Evolutionary conservation across 2,797 vertebrate genomes (phyloP), one percentile per base, ranked within the genome.

Genomic region (Hippoglossus hippoglossus): DNA sequence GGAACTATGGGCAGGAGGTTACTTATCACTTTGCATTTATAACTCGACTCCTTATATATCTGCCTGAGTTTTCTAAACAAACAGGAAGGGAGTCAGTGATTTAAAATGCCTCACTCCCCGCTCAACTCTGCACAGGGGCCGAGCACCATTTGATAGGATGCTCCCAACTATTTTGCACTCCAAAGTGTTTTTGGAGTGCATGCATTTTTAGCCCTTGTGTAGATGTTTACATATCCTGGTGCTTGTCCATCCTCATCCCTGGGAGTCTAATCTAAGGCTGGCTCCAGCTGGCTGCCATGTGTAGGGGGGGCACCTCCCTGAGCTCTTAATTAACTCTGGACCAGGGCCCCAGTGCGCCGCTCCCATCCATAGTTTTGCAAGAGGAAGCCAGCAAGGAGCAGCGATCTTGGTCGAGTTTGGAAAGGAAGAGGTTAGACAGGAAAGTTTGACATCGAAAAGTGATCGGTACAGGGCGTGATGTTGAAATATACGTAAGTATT

Each of bases 281-380:
- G 89, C 90, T 94, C 86, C 87, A 92, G 91, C 90, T 90, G 91
- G 92, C 85, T 84, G 69, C 80, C 19, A 4, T 85, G 86, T 73
- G 54, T 81, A 51, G 55, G 67, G 73, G 69, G 11, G 22, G 44
- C 68, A 88, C 86, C 86, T 91, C 83, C 90, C 88, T 89, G 80
- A 91, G 87, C 89, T 91, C 91, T 92, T 94, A 94, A 95, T 94
- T 94, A 94, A 93, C 87, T 93, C 77, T 76, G 82, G 82, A 80
- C 84, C 77, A 75, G 80, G 87, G 84, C 73, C 75, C 75, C 73
- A 81, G 83, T 70, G 83, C 15, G 18, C 78, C 16, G 50, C 83
- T 91, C 82, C 88, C 79, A 86, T 91, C 76, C 58, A 77, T 66
- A 63, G 71, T 79, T 79, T 49, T 83, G 69, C 58, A 79, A 65